A percentile compares a stretch with the other conserved stretches of the same genome.
These are phyloP conservation scores for Phrynosoma blainvillii DNA, from an alignment of 2,113 vertebrate species.

Conservation along the genomic window DNA sequence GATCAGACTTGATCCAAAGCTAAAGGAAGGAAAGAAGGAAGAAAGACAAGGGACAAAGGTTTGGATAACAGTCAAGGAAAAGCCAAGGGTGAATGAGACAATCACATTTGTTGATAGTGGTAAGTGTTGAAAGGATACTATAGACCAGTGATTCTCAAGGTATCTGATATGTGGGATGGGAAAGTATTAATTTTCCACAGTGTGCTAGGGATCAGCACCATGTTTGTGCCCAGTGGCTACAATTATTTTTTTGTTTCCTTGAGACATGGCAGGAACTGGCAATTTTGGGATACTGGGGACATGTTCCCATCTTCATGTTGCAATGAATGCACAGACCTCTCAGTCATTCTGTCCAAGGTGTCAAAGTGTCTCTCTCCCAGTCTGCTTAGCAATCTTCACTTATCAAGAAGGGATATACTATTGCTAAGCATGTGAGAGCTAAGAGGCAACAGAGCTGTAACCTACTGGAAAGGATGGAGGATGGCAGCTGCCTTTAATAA, in stretches of 20 bases:
- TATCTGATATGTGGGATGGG: too few relatives aligned
- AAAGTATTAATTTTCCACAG: too few relatives aligned
- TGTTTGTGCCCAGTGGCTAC: too few relatives aligned
- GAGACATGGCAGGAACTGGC: too few relatives aligned
- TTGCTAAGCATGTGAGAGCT: slow-evolving; percentile 45
- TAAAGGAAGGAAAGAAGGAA: neutral
- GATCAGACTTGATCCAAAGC: neutral
- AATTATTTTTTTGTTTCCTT: too few relatives aligned
- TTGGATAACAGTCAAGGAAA: neutral
- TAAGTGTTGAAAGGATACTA: neutral
- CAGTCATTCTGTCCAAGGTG: neutral
- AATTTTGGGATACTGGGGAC: too few relatives aligned
- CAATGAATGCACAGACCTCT: neutral
- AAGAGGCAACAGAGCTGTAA: slow-evolving; percentile 48
- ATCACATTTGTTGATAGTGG: neutral
- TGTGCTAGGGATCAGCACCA: too few relatives aligned
- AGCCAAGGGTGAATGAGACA: neutral
- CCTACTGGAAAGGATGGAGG: slow-evolving; percentile 44
- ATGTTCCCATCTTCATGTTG: neutral
- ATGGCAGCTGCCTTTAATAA: slow-evolving; percentile 67
- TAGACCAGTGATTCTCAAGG: too few relatives aligned
- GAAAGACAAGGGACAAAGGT: neutral
- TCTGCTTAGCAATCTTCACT: neutral
- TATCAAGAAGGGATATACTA: neutral
- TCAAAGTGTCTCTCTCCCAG: neutral